Conservation (phyloP, 2,113 vertebrate genomes). For the Crotalus helleri region DNA sequence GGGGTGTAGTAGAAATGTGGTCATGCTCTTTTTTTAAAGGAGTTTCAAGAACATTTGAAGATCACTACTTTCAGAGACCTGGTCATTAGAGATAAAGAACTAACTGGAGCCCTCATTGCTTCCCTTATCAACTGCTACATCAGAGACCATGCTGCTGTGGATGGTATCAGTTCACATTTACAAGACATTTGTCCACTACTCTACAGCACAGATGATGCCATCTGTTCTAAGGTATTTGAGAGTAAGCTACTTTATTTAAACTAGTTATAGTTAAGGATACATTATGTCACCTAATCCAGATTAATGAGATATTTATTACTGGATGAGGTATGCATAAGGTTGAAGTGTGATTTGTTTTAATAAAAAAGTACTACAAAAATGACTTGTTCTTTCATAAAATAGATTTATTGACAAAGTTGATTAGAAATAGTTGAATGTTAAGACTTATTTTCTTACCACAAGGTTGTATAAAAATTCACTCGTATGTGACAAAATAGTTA, state of each 20-base stretch:
- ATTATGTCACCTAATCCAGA: not conserved
- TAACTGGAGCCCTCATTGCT: slow-evolving; percentile 89
- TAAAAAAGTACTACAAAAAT: not conserved
- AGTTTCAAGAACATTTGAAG: slow-evolving; percentile 92
- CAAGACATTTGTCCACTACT: slow-evolving; percentile 90
- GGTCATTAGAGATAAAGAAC: slow-evolving; percentile 88
- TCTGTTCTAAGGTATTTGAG: slow-evolving; percentile 88
- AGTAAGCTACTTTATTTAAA: not conserved
- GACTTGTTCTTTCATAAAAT: not conserved
- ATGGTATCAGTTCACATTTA: slow-evolving; percentile 89
- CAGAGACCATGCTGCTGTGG: slow-evolving; percentile 91
- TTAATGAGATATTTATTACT: not conserved
- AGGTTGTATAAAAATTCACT: not conserved
- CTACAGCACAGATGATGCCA: slow-evolving; percentile 91
- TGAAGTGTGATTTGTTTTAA: not conserved
- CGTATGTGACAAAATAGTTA: not conserved
- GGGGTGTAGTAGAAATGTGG: not conserved
- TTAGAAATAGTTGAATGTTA: not conserved
- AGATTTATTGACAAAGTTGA: not conserved
- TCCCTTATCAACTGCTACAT: slow-evolving; percentile 96
- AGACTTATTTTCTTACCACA: not conserved
- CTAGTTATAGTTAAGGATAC: not conserved
- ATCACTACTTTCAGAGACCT: slow-evolving; percentile 90
- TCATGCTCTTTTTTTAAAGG: slow-evolving; percentile 66
- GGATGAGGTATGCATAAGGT: not conserved